Evolutionary conservation across 2,888 invertebrate species (phyloP), one percentile per base, ranked within the genome.

Genomic region (Galerucella nymphaeae): DNA sequence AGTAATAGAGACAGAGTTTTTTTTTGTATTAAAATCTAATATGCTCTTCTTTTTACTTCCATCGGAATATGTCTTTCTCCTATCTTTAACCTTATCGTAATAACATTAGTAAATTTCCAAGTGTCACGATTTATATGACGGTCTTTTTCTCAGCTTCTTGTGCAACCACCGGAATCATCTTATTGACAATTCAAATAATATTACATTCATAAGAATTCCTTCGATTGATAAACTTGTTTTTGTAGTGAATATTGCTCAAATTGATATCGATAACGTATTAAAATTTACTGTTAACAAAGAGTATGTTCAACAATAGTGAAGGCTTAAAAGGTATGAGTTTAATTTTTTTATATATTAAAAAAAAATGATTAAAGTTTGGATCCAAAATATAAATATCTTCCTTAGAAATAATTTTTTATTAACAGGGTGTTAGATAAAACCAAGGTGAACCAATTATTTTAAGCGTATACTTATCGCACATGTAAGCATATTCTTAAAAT

Each of bases 1-100:
- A 30, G 30, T 30, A 30, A 0, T 5, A 30, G 6, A 5, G 6
- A 30, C 30, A 30, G 30, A n/a, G n/a, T n/a, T n/a, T n/a, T n/a
- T n/a, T 9, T 38, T 38, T 38, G 30, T 48, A 48, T n/a, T n/a
- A 6, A 5, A 5, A 48, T 14, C 48, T 4, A 48, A n/a, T 6
- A 42, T 45, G 45, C 45, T 45, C 3, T 11, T 5, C 48, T 57
- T 57, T 57, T n/a, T 13, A 38, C 20, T 18, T 11, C 20, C 18
- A 23, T 18, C 20, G 10, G 20, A 57, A 18, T 57, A 18, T 11
- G 23, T 10, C n/a, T 20, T 9, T 57, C 13, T 53, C 53, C 50
- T 64, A 64, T 64, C 64, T 48, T 64, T 64, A 53, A 64, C 64
- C 64, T 50, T 48, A 48, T 16, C 16, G 42, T 45, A 63, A 48